Conservation (phyloP, 2,888 invertebrate species). For the Stenoptilia bipunctidactyla region DNA sequence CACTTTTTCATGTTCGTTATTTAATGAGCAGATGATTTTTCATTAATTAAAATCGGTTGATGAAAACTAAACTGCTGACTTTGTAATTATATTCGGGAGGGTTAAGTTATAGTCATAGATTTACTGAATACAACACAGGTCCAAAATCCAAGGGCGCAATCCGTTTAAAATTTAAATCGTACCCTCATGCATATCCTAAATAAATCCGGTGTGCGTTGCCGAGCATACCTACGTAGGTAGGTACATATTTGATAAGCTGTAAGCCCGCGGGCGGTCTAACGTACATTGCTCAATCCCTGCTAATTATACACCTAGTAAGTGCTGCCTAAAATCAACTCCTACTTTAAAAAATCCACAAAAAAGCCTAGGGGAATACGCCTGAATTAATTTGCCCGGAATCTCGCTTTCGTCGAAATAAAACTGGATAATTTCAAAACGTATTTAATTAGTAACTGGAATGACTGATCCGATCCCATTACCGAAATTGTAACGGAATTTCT, state of each 20-base stretch:
- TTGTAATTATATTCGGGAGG: no score
- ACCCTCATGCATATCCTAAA: constrained; percentile 72
- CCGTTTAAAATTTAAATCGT: constrained; percentile 70
- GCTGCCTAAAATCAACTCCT: no score
- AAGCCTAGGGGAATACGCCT: no score
- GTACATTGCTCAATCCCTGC: constrained; percentile 44
- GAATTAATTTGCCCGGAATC: no score
- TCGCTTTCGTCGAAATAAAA: no score
- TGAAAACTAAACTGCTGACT: no score
- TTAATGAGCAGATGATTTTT: neutral
- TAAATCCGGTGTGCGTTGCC: constrained; percentile 62
- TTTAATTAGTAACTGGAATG: no score
- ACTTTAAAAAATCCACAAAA: no score
- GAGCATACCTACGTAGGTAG: constrained; percentile 33
- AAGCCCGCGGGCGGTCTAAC: constrained; percentile 31
- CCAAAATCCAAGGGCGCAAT: constrained; percentile 66
- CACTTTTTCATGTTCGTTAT: neutral
- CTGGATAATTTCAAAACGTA: no score
- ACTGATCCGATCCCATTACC: no score
- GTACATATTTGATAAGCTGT: constrained; percentile 69
- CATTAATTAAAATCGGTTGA: no score
- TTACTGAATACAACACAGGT: constrained; percentile 56
- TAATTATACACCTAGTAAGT: constrained; percentile 51
- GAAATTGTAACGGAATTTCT: no score
- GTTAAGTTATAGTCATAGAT: constrained; percentile 52